Conservation (phyloP, 2,888 invertebrate species). For the Eupithecia subumbrata region DNA sequence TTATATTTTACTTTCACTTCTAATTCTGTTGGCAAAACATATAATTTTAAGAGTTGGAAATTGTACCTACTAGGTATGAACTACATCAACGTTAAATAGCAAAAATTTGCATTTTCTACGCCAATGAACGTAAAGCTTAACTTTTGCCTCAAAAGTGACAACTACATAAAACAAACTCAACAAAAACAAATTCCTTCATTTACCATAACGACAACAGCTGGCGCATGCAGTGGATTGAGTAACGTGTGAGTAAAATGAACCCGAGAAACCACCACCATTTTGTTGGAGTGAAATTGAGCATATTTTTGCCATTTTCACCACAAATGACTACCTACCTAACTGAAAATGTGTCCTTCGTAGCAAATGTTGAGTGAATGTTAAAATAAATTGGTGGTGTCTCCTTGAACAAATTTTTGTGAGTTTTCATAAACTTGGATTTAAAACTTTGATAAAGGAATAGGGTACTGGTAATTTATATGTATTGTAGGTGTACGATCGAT, state of each 20-base stretch:
- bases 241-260: slow-evolving; percentile 31
- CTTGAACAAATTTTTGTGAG: background rate
- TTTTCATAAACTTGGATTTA: background rate
- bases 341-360: slow-evolving; percentile 10
- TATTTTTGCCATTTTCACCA: slow-evolving; percentile 31
- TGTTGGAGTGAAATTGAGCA: slow-evolving; percentile 31
- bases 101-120: background rate
- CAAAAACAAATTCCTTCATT: slow-evolving; percentile 29
- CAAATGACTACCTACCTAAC: slow-evolving; percentile 23
- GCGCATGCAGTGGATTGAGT: slow-evolving; percentile 34
- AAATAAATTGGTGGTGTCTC: background rate
- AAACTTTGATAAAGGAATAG: background rate
- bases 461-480: no score
- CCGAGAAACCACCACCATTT: slow-evolving; percentile 28
- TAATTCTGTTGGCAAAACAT: background rate
- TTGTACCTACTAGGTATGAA: background rate
- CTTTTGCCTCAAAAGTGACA: background rate
- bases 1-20: background rate
- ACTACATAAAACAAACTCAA: slow-evolving; percentile 5
- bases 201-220: slow-evolving; percentile 32
- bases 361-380: slow-evolving; percentile 8
- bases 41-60: background rate
- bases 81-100: background rate
- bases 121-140: background rate
- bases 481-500: no score